Evolutionary conservation across 2,888 invertebrate genomes (phyloP), one percentile per base, ranked within the genome.

Genomic region (Cataglyphis cursor): DNA sequence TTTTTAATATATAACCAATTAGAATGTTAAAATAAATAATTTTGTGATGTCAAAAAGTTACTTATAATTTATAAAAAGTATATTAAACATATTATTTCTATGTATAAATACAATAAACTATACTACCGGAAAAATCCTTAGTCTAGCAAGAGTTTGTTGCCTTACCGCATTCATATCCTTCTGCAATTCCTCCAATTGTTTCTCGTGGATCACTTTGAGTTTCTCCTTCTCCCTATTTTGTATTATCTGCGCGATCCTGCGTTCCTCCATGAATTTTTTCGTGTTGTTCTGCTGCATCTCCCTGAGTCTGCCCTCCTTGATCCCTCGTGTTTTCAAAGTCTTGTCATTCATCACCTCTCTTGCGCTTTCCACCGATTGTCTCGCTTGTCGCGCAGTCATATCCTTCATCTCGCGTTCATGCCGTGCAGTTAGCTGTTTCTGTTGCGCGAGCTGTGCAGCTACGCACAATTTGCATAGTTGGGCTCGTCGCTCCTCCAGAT

Each of bases 281-380:
- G 99, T 99, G 95, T 99, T 99, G 95, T 99, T 99, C 94, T 99
- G 99, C 93, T 99, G 99, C 95, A 99, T 98, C 95, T 99, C 99
- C 41, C 98, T 96, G 81, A 99, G 96, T 64, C 99, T 96, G 62
- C 99, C 96, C 94, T 99, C 99, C 92, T 99, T 98, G 95, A 99
- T 99, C 85, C 98, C 99, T 93, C 99, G 99, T 82, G 99, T 99
- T 95, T 99, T 98, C 81, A 99, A 96, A 0, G 98, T 98, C 95
- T 99, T 99, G 95, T 99, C 99, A 95, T 98, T 98, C 94, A 97
- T 97, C 65, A 99, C 99, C 94, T 98, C 98, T 95, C 98, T 98
- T 94, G 98, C 98, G 28, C 99, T 99, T 95, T 99, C 99, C 91
- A 99, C 98, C 72, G 99, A 99, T 92, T 98, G 97, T 95, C 99